Evolutionary conservation across 1,140 invertebrate genomes (phyloP).

Genomic region (Pemphigus obesinymphae): DNA sequence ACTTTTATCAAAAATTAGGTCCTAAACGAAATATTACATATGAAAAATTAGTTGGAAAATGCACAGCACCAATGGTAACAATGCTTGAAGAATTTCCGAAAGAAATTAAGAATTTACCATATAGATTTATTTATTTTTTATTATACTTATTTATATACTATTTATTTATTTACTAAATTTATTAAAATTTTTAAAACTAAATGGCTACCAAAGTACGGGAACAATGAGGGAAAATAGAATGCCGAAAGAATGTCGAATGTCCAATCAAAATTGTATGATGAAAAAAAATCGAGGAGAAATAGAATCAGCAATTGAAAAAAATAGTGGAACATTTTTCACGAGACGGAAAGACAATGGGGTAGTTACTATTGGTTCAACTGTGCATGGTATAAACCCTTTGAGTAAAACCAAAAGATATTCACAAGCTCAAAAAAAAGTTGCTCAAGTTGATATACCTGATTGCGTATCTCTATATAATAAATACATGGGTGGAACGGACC

Average conservation of each 20-base stretch:
- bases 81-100: no score
- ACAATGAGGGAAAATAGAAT: constrained; percentile 7
- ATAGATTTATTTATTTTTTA: no score
- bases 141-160: no score
- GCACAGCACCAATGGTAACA: no score
- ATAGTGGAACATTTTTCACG: neutral
- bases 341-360: constrained; percentile 10
- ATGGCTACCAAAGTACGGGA: neutral
- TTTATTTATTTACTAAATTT: no score
- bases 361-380: neutral
- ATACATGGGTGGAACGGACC: constrained; percentile 42
- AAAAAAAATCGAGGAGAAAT: neutral
- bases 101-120: neutral
- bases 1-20: constrained; percentile 29
- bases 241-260: neutral
- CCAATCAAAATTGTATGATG: neutral
- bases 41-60: no score
- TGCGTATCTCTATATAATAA: neutral
- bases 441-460: neutral
- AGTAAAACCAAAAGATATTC: neutral
- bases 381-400: neutral
- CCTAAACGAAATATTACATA: neutral
- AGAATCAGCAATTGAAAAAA: neutral
- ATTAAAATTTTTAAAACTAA: no score
- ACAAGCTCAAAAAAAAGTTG: neutral